Percentiles rank a stretch among this genome's conserved stretches.
phyloP scores from a whole-genome alignment of 1,140 invertebrate species.

The Drosophila busckii region DNA sequence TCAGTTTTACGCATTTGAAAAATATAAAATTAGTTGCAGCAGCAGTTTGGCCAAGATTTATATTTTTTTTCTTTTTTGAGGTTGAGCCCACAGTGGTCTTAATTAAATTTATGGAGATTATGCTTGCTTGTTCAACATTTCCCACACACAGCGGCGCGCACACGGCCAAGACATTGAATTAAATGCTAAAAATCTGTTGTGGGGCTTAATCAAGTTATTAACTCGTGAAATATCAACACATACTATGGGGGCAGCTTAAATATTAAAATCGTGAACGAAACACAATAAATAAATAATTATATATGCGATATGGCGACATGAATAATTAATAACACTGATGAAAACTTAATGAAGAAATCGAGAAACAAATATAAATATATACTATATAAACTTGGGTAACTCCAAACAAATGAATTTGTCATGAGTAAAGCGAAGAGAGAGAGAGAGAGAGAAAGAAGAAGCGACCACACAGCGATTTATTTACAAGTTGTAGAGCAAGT shows the following conservation, averaged over 20 bases:
- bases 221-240: slow-evolving; percentile 75
- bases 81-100: slow-evolving; percentile 19
- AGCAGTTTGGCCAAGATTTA: too few species aligned
- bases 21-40: too few species aligned
- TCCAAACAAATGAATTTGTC: too few species aligned
- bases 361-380: slow-evolving; percentile 29
- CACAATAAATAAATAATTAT: slow-evolving; percentile 51
- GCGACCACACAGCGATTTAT: slow-evolving; percentile 53
- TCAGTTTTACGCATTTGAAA: too few species aligned
- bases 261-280: slow-evolving; percentile 52
- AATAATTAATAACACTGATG: slow-evolving; percentile 76
- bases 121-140: slow-evolving; percentile 35
- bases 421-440: not conserved
- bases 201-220: slow-evolving; percentile 76
- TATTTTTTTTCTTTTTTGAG: too few species aligned
- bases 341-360: slow-evolving; percentile 77
- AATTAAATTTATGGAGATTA: slow-evolving; percentile 68
- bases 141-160: slow-evolving; percentile 57
- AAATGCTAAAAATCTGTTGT: slow-evolving; percentile 42
- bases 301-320: slow-evolving; percentile 71
- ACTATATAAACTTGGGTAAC: too few species aligned
- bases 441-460: slow-evolving; percentile 7
- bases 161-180: slow-evolving; percentile 11
- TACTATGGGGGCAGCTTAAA: slow-evolving; percentile 33
- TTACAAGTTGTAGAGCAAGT: slow-evolving; percentile 49